These are phyloP conservation scores for Pandemis cinnamomeana DNA, from an alignment of 2,888 invertebrate genomes.

Conservation along the genomic window DNA sequence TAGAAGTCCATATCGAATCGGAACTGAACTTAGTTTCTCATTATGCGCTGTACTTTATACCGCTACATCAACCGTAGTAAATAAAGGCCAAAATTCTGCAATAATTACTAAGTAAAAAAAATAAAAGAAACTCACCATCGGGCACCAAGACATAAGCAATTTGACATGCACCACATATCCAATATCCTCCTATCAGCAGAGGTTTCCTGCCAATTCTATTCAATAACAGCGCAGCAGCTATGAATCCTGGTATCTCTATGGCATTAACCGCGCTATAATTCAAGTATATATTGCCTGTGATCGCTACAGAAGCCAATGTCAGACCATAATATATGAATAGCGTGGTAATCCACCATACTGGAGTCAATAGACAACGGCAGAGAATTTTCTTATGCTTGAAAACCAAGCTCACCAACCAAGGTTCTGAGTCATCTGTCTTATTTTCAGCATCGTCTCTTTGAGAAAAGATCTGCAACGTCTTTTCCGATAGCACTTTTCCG, in stretches of 20 bases:
- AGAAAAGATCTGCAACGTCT: conserved; percentile 17
- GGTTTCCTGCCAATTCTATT: conserved; percentile 18
- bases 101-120: not conserved
- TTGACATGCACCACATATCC: conserved; percentile 19
- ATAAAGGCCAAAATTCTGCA: too few relatives aligned
- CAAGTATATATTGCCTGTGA: not conserved
- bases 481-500: conserved; percentile 17
- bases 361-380: conserved; percentile 13
- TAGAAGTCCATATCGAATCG: too few relatives aligned
- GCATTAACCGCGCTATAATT: conserved; percentile 1
- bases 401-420: conserved; percentile 16
- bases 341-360: conserved; percentile 7
- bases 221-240: not conserved
- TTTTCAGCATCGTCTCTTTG: not conserved
- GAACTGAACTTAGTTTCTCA: not conserved
- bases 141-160: conserved; percentile 13
- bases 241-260: conserved; percentile 2
- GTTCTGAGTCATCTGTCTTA: not conserved
- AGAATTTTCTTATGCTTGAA: conserved; percentile 12
- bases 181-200: not conserved
- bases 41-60: too few relatives aligned
- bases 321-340: conserved; percentile 10
- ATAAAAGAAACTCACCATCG: conserved; percentile 11
- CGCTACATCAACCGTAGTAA: too few relatives aligned
- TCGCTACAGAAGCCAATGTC: not conserved